Percentiles rank a stretch among this genome's conserved stretches.
Evolutionary conservation across 2,113 vertebrate genomes (phyloP).

Genomic region (Psophia crepitans): DNA sequence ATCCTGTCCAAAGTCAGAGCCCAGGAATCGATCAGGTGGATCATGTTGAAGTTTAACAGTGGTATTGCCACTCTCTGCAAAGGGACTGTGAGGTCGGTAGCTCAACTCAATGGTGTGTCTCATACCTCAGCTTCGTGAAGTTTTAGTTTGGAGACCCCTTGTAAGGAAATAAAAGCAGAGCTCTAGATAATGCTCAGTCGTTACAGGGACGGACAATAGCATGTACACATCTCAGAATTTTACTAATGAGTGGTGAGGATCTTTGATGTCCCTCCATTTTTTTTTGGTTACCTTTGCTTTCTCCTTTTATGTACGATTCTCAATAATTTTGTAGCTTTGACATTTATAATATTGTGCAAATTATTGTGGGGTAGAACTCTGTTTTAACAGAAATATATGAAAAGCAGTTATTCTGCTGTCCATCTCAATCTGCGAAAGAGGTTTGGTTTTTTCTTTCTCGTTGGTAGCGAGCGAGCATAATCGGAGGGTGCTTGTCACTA

Average conservation of each 20-base stretch:
- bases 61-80: neutral
- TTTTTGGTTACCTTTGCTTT: neutral
- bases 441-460: neutral
- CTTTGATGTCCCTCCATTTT: neutral
- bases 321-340: neutral
- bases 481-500: neutral
- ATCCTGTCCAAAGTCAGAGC: neutral
- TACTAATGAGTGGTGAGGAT: neutral
- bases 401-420: neutral
- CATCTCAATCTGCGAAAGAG: neutral
- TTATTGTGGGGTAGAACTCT: neutral
- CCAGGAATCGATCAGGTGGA: neutral
- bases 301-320: neutral
- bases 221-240: neutral
- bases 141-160: neutral
- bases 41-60: neutral
- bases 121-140: neutral
- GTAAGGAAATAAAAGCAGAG: neutral
- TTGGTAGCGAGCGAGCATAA: neutral
- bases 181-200: neutral
- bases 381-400: neutral
- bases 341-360: neutral
- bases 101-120: neutral
- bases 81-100: neutral
- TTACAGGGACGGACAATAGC: neutral